A percentile compares a stretch with the other conserved stretches of the same genome.
phyloP scores from a whole-genome alignment of 30 jellyfish, hydroid and myxozoan genomes.

The Catostylus mosaicus region DNA sequence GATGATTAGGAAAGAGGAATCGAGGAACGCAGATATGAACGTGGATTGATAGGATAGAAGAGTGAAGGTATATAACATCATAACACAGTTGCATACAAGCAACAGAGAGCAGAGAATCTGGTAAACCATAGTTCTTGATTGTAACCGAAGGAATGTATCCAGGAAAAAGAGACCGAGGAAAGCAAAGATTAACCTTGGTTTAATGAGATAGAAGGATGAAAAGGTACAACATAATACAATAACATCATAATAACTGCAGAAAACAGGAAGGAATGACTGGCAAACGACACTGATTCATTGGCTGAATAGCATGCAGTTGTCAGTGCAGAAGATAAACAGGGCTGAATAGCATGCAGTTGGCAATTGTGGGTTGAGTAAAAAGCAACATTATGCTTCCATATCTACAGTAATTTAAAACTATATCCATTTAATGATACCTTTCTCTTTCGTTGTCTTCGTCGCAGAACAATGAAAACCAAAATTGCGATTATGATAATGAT shows the following conservation, averaged over 20 bases:
- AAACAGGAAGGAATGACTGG: neutral
- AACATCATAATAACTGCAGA: no score
- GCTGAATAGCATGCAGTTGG: neutral
- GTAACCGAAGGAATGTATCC: neutral
- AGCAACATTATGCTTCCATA: neutral
- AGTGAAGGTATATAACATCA: neutral
- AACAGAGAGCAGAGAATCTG: neutral
- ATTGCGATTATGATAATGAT: slow-evolving; percentile 10
- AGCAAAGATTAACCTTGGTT: no score
- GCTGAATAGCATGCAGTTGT: neutral
- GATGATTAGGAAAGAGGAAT: neutral
- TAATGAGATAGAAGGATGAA: no score
- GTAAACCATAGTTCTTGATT: neutral
- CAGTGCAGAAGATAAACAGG: neutral
- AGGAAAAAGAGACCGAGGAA: no score
- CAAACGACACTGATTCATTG: neutral
- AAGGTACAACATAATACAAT: no score
- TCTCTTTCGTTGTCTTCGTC: slow-evolving; percentile 22
- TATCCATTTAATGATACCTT: slow-evolving; percentile 31
- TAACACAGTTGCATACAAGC: neutral
- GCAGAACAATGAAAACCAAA: slow-evolving; percentile 30
- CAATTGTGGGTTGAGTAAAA: neutral
- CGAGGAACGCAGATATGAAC: neutral
- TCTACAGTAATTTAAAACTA: neutral
- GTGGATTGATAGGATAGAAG: neutral